A percentile compares a stretch with the other conserved stretches of the same genome.
Evolutionary conservation across 2,888 invertebrate genomes (phyloP).

Genomic region (Lissocephala sabroskyi): DNA sequence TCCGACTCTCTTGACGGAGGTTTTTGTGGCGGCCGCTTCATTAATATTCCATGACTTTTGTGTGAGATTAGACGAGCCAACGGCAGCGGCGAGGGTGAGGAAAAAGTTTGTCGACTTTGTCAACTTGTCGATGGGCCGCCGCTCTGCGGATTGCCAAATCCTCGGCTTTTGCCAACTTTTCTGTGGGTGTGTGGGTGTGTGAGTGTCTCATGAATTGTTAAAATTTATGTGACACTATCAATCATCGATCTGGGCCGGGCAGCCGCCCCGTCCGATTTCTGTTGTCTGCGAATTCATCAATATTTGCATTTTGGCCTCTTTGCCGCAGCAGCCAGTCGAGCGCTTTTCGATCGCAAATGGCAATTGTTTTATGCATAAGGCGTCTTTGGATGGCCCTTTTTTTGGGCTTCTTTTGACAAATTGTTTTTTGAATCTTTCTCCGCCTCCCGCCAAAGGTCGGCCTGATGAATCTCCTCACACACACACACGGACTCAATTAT

Average conservation of each 20-base stretch:
- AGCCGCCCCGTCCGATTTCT: neutral
- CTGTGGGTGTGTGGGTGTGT: constrained; percentile 21
- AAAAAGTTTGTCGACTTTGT: constrained; percentile 6
- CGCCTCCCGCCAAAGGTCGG: no score
- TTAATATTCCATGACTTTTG: constrained; percentile 52
- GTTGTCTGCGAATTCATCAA: constrained; percentile 40
- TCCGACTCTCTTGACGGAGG: neutral
- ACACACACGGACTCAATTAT: no score
- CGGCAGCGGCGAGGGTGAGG: no score
- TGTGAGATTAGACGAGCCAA: constrained; percentile 26
- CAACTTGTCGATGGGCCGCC: constrained; percentile 27
- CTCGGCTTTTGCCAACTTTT: neutral
- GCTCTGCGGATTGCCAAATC: neutral
- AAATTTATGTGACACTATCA: constrained; percentile 61
- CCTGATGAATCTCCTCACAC: no score
- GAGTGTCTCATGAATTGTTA: constrained; percentile 57
- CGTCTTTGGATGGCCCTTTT: neutral
- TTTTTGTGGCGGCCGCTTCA: constrained; percentile 12
- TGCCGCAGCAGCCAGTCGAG: neutral
- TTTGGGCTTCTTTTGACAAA: constrained; percentile 34
- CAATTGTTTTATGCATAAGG: constrained; percentile 11
- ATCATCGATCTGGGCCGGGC: constrained; percentile 47
- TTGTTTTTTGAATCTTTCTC: constrained; percentile 27
- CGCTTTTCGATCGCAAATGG: neutral
- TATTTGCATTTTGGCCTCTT: constrained; percentile 37